A percentile compares a stretch with the other conserved stretches of the same genome.
These are phyloP conservation scores for Camelus dromedarius DNA, from an alignment of 2,113 vertebrate genomes.

Conservation along the genomic window DNA sequence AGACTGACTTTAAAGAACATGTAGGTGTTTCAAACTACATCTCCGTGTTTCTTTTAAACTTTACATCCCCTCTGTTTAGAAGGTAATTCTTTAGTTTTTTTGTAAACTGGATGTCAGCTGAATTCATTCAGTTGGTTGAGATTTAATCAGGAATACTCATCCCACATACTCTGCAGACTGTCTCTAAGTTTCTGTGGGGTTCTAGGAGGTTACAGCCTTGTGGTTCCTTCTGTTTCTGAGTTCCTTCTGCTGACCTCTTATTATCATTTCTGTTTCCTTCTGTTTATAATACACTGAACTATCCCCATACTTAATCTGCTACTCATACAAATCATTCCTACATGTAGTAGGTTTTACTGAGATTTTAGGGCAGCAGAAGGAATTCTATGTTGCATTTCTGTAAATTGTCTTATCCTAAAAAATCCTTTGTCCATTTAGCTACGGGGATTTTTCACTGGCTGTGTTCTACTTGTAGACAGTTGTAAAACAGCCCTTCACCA, in stretches of 20 bases:
- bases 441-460: background rate
- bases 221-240: background rate
- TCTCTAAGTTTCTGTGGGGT: background rate
- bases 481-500: fast-evolving
- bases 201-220: background rate
- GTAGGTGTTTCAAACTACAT: background rate
- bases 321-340: background rate
- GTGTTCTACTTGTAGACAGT: background rate
- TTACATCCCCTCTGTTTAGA: background rate
- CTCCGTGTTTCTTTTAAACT: background rate
- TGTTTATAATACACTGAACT: background rate
- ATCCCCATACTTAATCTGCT: background rate
- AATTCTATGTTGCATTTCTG: background rate
- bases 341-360: background rate
- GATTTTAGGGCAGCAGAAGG: background rate
- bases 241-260: background rate
- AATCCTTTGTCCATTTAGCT: background rate
- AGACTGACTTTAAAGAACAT: constrained; percentile 30
- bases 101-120: background rate
- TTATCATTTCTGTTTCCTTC: background rate
- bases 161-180: background rate
- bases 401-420: background rate
- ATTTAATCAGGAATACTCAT: background rate
- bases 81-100: background rate
- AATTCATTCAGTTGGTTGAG: background rate